Percentiles rank a stretch among this genome's conserved stretches.
These are phyloP conservation scores for Allobates femoralis DNA, from an alignment of 2,797 vertebrate species.

Conservation along the genomic window DNA sequence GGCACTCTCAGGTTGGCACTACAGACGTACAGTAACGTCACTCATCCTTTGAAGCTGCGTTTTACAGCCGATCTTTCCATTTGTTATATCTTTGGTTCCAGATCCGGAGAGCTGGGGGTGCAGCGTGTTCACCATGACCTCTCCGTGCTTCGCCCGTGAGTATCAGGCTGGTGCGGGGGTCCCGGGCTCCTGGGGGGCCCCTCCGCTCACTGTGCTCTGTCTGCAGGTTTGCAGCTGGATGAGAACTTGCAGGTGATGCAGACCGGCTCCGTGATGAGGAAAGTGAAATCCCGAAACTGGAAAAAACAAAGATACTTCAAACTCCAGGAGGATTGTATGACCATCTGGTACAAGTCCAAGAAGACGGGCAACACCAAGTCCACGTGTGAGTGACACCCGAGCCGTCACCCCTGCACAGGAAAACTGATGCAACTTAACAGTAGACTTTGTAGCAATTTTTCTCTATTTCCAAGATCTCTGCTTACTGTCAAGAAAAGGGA, in stretches of 20 bases:
- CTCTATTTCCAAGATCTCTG: not conserved
- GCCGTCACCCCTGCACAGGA: not conserved
- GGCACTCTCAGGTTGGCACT: not conserved
- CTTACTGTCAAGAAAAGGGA: not conserved
- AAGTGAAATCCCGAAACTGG: constrained; percentile 91
- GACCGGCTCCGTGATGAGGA: constrained; percentile 84
- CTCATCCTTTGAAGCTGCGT: not conserved
- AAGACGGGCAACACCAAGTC: constrained; percentile 84
- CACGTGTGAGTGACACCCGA: constrained; percentile 83
- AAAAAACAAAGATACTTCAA: constrained; percentile 90
- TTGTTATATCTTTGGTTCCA: not conserved
- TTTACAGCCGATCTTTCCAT: not conserved
- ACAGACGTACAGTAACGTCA: not conserved
- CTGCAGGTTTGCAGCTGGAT: constrained; percentile 81
- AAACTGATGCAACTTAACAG: not conserved
- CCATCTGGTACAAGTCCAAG: constrained; percentile 91
- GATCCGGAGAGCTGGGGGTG: constrained; percentile 15
- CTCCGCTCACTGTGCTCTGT: not conserved
- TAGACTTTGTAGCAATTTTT: not conserved
- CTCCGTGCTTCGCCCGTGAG: constrained; percentile 48
- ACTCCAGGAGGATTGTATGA: constrained; percentile 90
- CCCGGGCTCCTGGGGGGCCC: not conserved
- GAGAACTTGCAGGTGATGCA: constrained; percentile 85
- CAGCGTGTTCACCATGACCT: constrained; percentile 21
- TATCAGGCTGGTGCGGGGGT: not conserved